Evolutionary conservation across 2,113 vertebrate genomes (phyloP), one percentile per base, ranked within the genome.

Genomic region (Zosterops pallidus): DNA sequence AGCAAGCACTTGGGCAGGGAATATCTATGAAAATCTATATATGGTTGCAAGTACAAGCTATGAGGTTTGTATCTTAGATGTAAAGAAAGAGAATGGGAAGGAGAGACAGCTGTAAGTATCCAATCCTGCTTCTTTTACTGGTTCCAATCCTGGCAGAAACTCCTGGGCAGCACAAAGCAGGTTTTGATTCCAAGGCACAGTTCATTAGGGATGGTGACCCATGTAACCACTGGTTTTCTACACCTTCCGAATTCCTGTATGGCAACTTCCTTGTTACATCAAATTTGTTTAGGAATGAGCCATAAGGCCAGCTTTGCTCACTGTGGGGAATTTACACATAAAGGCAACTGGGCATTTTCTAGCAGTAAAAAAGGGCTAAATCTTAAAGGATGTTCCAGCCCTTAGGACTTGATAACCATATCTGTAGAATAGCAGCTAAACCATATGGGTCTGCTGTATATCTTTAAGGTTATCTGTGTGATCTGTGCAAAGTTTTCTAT

Each of bases 1-100:
- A 89, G 64, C 41, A 83, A 76, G 46, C 65, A 62, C 26, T 92
- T 89, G 69, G 47, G 72, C 81, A 90, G 76, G 37, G 21, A 80
- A 69, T 28, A 29, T 59, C 86, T 81, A 7, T 89, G 62, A 79
- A 65, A 82, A 72, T 72, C 53, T 49, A 31, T 57, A 63, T 29
- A 8, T 74, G 35, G 59, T 57, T 76, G 49, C 0, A 8, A 93
- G 52, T 74, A 41, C 50, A 46, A 53, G 46, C 74, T 42, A 23
- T 1, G 6, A 68, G 31, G 18, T 46, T 85, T 86, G 17, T 62
- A 55, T 50, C 29, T 74, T 70, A n/a, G 59, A 42, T 76, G 31
- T 68, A 84, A 93, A 89, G 46, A 62, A 95, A 86, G 62, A 77
- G 33, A 59, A 46, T 42, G 13, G 46, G 44, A 79, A 79, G 49